Conservation (phyloP, 2,113 vertebrate genomes). For the Leptobrachium ailaonicum region DNA sequence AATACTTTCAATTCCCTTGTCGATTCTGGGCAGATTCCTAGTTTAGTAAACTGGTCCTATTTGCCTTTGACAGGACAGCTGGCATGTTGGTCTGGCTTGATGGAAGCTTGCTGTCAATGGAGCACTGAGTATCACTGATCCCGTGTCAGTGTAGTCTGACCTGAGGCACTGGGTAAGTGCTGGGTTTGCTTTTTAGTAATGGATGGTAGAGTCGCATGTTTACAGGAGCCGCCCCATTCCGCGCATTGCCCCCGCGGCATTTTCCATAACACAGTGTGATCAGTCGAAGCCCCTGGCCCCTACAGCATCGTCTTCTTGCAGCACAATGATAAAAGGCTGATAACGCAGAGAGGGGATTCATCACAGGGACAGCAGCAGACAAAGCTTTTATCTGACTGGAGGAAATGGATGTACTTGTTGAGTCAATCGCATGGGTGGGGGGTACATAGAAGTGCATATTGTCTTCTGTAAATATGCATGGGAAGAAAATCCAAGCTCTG, state of each 20-base stretch:
- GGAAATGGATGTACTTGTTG: not conserved
- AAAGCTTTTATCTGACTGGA: not conserved
- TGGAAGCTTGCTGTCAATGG: not conserved
- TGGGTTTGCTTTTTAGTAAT: conserved; percentile 7
- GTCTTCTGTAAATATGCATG: no score
- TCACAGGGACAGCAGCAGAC: not conserved
- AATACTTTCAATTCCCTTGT: no score
- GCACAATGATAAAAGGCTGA: conserved; percentile 6
- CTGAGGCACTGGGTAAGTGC: conserved; percentile 2
- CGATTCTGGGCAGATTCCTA: no score
- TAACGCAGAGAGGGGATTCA: not conserved
- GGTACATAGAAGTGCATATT: not conserved
- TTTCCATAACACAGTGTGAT: not conserved
- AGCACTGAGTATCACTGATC: not conserved
- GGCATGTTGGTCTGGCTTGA: no score
- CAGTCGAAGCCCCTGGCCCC: not conserved
- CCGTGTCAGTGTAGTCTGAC: not conserved
- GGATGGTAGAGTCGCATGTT: not conserved
- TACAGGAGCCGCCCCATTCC: not conserved
- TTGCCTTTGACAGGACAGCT: no score
- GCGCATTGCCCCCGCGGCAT: conserved; percentile 11
- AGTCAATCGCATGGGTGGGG: not conserved
- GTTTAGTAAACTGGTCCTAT: no score
- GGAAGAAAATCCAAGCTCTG: no score
- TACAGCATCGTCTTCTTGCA: not conserved